Evolutionary conservation across 2,797 vertebrate genomes (phyloP).

Genomic region (Chelonia mydas): DNA sequence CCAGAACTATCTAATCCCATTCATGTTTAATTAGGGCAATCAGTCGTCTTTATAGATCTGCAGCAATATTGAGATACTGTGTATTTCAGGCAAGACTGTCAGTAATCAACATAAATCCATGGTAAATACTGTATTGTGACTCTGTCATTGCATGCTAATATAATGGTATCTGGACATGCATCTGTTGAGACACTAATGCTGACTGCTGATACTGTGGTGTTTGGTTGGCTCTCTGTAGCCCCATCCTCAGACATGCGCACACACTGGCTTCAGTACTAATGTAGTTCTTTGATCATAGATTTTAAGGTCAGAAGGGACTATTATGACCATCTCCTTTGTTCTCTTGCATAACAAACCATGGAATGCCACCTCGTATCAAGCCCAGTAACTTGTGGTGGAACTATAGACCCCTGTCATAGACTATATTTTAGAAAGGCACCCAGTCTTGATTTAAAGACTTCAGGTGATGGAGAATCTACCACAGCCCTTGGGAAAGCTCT

Average conservation of each 20-base stretch:
- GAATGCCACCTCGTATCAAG: not conserved
- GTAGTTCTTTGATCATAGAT: not conserved
- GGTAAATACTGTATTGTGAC: not conserved
- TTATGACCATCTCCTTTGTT: not conserved
- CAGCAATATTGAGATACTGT: not conserved
- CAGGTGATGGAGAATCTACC: not conserved
- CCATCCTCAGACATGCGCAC: rapidly evolving
- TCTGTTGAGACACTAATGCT: not conserved
- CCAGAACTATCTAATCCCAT: not conserved
- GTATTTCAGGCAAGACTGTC: not conserved
- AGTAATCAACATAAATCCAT: rapidly evolving
- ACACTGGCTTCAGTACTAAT: not conserved
- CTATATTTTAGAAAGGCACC: not conserved
- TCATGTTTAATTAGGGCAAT: not conserved
- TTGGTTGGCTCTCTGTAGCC: not conserved
- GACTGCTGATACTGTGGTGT: not conserved
- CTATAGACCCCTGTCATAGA: too few species aligned
- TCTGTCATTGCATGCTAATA: not conserved
- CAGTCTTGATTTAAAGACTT: not conserved
- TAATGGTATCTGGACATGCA: not conserved
- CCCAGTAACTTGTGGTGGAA: not conserved
- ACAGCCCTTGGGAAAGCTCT: not conserved
- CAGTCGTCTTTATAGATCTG: not conserved
- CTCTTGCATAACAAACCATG: not conserved
- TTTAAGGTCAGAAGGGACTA: not conserved